These are phyloP conservation scores for Eriocheir sinensis DNA, from an alignment of 1,140 invertebrate genomes.

Conservation along the genomic window DNA sequence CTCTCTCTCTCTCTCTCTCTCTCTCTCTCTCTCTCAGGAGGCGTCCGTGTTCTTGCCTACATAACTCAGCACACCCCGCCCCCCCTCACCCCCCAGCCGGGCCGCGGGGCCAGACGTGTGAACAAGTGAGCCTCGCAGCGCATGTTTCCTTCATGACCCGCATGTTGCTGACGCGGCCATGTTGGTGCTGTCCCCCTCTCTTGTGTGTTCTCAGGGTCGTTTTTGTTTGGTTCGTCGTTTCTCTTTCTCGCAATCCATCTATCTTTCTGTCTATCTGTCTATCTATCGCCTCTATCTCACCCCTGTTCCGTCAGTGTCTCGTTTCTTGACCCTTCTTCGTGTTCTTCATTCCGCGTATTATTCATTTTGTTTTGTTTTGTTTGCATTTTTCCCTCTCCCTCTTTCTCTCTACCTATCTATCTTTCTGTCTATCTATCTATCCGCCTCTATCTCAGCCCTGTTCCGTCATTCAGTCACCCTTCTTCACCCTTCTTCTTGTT, in stretches of 20 bases:
- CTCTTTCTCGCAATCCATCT: slow-evolving; percentile 33
- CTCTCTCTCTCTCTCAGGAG: slow-evolving; percentile 30
- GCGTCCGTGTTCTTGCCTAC: neutral
- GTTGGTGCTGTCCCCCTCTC: neutral
- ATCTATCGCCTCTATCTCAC: slow-evolving; percentile 39
- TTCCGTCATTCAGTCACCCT: too few species aligned
- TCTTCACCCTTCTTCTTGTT: too few species aligned
- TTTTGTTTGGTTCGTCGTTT: neutral
- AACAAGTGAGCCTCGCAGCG: neutral
- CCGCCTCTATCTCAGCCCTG: slow-evolving; percentile 32
- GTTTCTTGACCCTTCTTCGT: neutral
- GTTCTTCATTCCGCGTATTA: neutral
- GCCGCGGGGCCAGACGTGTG: neutral
- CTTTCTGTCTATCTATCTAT: neutral
- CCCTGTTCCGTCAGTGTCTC: neutral
- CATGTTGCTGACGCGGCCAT: neutral
- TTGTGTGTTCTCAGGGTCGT: neutral
- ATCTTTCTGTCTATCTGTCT: neutral
- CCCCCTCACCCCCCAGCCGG: neutral
- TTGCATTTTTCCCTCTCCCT: neutral
- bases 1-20: slow-evolving; percentile 23
- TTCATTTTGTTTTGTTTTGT: too few species aligned
- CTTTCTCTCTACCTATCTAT: neutral
- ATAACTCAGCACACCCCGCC: neutral
- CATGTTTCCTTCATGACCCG: slow-evolving; percentile 12